Conservation (phyloP, 92 coral and sea anemone species). For the Bergia puertoricense region DNA sequence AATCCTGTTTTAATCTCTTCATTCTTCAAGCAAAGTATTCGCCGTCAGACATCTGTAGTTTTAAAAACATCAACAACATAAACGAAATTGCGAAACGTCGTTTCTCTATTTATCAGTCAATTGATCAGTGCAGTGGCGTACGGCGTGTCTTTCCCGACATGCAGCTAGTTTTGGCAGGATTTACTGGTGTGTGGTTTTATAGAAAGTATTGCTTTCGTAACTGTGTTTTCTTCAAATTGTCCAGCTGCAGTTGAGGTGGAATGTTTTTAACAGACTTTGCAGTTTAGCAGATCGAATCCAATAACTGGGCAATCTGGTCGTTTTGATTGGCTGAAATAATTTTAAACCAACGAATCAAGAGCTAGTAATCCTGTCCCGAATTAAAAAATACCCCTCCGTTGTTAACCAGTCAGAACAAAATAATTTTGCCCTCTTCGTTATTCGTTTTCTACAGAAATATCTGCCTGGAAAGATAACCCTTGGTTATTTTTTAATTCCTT, state of each 20-base stretch:
- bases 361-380: no score
- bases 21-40: no score
- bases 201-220: background rate
- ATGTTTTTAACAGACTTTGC: background rate
- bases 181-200: no score
- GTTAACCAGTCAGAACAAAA: no score
- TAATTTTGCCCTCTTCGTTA: no score
- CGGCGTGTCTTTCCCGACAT: background rate
- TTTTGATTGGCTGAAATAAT: background rate
- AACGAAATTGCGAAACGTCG: background rate
- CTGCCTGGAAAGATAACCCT: no score
- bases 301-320: background rate
- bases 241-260: background rate
- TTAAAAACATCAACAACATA: background rate
- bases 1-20: no score
- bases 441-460: no score
- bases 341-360: background rate
- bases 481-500: no score
- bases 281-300: background rate
- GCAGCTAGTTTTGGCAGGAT: background rate
- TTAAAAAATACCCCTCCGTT: no score
- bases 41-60: background rate
- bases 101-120: background rate
- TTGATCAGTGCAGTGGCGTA: background rate
- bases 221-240: background rate